Conservation (phyloP, 1,140 invertebrate species). For the Pemphigus obesinymphae region DNA sequence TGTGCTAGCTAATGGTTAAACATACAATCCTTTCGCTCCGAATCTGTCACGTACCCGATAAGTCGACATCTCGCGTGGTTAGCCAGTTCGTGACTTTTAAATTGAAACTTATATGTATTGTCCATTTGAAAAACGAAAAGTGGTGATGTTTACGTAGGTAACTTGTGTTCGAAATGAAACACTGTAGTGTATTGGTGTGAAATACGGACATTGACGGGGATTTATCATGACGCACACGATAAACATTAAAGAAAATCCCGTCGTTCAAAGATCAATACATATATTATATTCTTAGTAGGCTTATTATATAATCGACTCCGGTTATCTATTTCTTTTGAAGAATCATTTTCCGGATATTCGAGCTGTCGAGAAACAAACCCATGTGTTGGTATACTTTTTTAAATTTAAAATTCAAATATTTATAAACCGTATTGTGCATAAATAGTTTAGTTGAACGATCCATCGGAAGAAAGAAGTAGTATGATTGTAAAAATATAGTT, state of each 20-base stretch:
- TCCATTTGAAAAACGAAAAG: background rate
- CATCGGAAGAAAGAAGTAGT: too few species aligned
- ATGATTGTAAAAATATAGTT: too few species aligned
- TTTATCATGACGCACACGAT: background rate
- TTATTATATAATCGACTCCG: background rate
- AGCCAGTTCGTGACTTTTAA: background rate
- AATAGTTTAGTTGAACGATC: too few species aligned
- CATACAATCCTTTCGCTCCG: background rate
- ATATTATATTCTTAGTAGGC: too few species aligned
- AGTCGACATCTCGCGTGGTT: background rate
- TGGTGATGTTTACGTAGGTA: background rate
- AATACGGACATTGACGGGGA: background rate
- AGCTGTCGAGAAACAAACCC: background rate
- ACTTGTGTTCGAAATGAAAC: background rate
- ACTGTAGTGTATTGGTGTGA: too few species aligned
- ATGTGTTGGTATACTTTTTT: too few species aligned
- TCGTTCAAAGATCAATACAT: background rate
- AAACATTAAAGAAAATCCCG: background rate
- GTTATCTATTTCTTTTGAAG: background rate
- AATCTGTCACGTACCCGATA: background rate
- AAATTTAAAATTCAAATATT: background rate
- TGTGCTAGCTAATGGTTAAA: too few species aligned
- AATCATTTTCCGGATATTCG: background rate
- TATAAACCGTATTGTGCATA: too few species aligned
- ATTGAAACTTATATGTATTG: background rate